Evolutionary conservation across 2,797 vertebrate species (phyloP), one percentile per base, ranked within the genome.

Genomic region (Myripristis jacobus): DNA sequence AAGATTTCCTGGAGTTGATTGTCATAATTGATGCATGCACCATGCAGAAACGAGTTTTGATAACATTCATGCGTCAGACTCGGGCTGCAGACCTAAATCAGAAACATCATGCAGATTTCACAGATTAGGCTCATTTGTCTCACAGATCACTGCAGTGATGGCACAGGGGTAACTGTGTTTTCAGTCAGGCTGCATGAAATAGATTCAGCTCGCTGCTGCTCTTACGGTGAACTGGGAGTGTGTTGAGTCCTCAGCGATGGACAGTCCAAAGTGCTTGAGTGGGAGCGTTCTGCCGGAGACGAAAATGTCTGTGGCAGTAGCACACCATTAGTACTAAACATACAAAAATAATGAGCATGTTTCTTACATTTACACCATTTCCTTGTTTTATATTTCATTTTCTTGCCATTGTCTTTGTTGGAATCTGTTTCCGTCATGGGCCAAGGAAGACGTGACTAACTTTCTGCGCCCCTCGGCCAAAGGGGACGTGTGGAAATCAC

Each of bases 81-180:
- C 0, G 95, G 92, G 68, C 94, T 95, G 81, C 95, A 97, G 59
- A 91, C 88, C 96, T 97, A 56, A n/a, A 75, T 22, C 19, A 74
- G 0, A 59, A n/a, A 53, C 7, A 60, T 1, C n/a, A n/a, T n/a
- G n/a, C n/a, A n/a, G n/a, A n/a, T n/a, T n/a, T n/a, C n/a, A n/a
- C 9, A 34, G n/a, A 8, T n/a, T 8, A 48, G 38, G 16, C 13
- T 15, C 13, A 41, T 41, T 41, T 21, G 29, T 34, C 19, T 34
- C n/a, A 22, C 46, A 48, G 46, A 19, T 56, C 10, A 16, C 19
- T 24, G 1, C 60, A 48, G 10, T 16, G 43, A 52, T n/a, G 10
- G 48, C 8, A 56, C 16, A 16, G 10, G 62, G 1, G 21, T 31
- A 57, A 6, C 2, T 57, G 15, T 31, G 16, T 66, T 41, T 13